Evolutionary conservation across 2,113 vertebrate genomes (phyloP).

Genomic region (Embiotoca jacksoni): DNA sequence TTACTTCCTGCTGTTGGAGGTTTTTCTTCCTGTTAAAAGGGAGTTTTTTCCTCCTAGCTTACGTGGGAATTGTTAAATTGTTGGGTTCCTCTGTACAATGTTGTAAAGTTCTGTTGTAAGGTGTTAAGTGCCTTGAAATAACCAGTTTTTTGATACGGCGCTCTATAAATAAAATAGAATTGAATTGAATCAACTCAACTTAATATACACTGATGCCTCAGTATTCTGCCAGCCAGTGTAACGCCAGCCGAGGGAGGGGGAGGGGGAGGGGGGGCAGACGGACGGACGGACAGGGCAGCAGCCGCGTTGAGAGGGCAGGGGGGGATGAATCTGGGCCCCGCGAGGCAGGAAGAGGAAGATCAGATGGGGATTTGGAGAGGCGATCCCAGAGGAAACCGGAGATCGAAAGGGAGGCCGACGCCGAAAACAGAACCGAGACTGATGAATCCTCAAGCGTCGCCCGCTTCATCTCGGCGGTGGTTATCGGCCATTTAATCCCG

Average conservation of each 20-base stretch:
- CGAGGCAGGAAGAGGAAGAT: constrained; percentile 15
- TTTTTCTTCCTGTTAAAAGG: too few species aligned
- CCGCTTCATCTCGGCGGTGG: background rate
- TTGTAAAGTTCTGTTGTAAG: too few species aligned
- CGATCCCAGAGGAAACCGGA: constrained; percentile 30
- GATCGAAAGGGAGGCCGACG: constrained; percentile 10
- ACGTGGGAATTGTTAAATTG: too few species aligned
- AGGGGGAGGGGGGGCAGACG: background rate
- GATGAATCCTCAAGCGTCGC: background rate
- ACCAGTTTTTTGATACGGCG: too few species aligned
- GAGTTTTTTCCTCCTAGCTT: too few species aligned
- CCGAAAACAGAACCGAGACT: background rate
- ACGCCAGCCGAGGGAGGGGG: background rate
- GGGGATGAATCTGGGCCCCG: background rate
- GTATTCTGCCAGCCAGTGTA: too few species aligned
- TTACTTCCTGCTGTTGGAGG: too few species aligned
- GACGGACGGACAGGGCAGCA: background rate
- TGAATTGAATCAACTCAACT: too few species aligned
- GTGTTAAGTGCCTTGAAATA: too few species aligned
- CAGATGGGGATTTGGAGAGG: constrained; percentile 12
- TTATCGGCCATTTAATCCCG: background rate
- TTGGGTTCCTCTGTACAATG: too few species aligned
- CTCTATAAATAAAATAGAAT: too few species aligned
- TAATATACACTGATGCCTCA: too few species aligned
- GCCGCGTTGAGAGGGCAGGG: background rate